Evolutionary conservation across 2,888 invertebrate species (phyloP), one percentile per base, ranked within the genome.

Genomic region (Alsophila aescularia): DNA sequence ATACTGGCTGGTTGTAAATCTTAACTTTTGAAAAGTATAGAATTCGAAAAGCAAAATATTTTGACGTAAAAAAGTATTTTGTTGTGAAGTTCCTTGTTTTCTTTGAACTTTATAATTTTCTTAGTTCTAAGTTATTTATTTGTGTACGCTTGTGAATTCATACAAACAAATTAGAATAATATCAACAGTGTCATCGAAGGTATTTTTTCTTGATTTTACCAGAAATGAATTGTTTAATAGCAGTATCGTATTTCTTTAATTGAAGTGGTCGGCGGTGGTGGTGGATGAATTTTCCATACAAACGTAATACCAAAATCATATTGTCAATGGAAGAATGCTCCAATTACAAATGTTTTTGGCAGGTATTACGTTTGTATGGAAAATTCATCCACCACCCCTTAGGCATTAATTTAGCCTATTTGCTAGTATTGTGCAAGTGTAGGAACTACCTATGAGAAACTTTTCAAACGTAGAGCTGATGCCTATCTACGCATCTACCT

Each of bases 11-110:
- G 44, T 9, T 36, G 41, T 44, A 55, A 56, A n/a, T n/a, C n/a
- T n/a, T n/a, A n/a, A 56, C 9, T 27, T 7, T 12, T 21, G 18
- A 18, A 32, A 34, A 13, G 16, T 43, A 13, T 35, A 71, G 77
- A 72, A 66, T 79, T 79, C 73, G 68, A 72, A 75, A 78, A 75
- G 67, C 70, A 77, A 79, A 76, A 37, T 14, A 64, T 58, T 48
- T 60, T 72, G 66, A 31, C 41, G 71, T 49, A 53, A 31, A 10
- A 49, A 58, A 59, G 58, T 69, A 55, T 67, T 64, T 66, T 74
- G 59, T 69, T 53, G 54, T 56, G 54, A 62, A 54, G 42, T 42
- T 48, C 32, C 31, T 34, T 70, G 67, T 67, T 66, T 77, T 75
- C 70, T 58, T 64, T 61, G 60, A 60, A 57, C 56, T 37, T 44